Evolutionary conservation across 2,113 vertebrate species (phyloP).

Genomic region (Cavia aperea): DNA sequence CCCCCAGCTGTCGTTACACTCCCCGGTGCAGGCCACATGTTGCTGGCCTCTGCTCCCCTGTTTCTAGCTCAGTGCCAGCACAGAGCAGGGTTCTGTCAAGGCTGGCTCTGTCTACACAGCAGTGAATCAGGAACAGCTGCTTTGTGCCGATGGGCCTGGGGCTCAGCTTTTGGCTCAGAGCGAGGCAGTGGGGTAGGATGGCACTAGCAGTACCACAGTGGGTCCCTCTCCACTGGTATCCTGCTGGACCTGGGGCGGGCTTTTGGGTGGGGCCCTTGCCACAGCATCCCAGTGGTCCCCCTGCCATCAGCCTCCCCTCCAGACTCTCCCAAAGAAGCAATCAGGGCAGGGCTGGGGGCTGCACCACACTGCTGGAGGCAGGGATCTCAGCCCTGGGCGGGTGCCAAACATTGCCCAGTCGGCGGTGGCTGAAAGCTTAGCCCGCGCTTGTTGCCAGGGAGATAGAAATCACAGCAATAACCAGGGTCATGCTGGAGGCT

Average conservation of each 20-base stretch:
- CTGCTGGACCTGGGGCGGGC: background rate
- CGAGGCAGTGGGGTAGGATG: background rate
- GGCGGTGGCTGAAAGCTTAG: background rate
- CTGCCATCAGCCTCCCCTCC: too few relatives aligned
- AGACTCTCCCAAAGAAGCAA: background rate
- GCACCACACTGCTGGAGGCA: background rate
- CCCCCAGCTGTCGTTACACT: background rate
- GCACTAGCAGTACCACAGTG: background rate
- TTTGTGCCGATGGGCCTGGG: background rate
- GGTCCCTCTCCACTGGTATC: background rate
- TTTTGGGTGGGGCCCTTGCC: background rate
- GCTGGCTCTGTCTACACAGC: background rate
- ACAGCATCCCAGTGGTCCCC: background rate
- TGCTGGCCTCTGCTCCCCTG: background rate
- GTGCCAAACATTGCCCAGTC: background rate
- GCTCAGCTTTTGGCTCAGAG: background rate
- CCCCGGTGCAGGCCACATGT: background rate
- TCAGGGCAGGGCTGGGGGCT: background rate
- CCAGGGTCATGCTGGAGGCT: background rate
- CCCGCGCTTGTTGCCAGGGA: slow-evolving; percentile 43
- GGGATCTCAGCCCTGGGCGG: background rate
- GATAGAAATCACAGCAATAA: slow-evolving; percentile 6
- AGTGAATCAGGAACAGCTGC: background rate
- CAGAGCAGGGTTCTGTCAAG: background rate
- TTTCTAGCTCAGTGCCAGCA: rapidly evolving